Base-by-base conservation (phyloP, 2,888 invertebrate genomes). In the Drosophila anomelani region DNA sequence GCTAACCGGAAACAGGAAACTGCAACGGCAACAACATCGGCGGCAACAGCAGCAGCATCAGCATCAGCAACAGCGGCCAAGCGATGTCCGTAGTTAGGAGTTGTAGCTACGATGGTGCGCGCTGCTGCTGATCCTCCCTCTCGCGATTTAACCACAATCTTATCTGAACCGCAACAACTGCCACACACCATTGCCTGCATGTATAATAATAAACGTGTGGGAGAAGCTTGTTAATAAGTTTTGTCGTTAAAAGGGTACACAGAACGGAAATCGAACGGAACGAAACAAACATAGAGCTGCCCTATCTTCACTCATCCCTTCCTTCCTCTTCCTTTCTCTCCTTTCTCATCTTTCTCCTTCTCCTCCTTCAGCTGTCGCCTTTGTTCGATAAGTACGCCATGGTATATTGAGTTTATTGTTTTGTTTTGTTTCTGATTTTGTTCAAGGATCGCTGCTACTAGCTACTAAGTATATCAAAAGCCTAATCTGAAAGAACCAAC, bases 151-250 rank as follows among this genome's bases (percentile, higher is more conserved):
- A 74, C 55, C 66, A 72, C 46, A 74, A 72, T 44, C 46, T 66
- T 72, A 56, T 64, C 55, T 56, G 72, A 79, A 88, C 83, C 80
- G 83, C 83, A 83, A 85, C 85, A 83, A 85, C 75, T 72, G 83
- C 83, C 82, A 80, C 83, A 85, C 81, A 79, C 79, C 61, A 71
- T 79, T 86, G 91, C 90, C 90, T 91, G 90, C 81, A 85, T 91
- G 43, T 64, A 88, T 83, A 88, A 85, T 84, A 88, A 73, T 85
- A 85, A 85, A 85, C 75, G 75, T 85, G 88, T 89, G 89, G 82
- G 78, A 72, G 72, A 88, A 89, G 69, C 82, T 78, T 75, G 88
- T 86, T 86, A 86, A 85, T 85, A 80, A 73, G 66, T 77, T 64
- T 64, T 74, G 66, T 74, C 47, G 54, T 75, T 74, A 54, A 43